phyloP scores from a whole-genome alignment of 2,797 vertebrate genomes.

The Sebastes dallii region DNA sequence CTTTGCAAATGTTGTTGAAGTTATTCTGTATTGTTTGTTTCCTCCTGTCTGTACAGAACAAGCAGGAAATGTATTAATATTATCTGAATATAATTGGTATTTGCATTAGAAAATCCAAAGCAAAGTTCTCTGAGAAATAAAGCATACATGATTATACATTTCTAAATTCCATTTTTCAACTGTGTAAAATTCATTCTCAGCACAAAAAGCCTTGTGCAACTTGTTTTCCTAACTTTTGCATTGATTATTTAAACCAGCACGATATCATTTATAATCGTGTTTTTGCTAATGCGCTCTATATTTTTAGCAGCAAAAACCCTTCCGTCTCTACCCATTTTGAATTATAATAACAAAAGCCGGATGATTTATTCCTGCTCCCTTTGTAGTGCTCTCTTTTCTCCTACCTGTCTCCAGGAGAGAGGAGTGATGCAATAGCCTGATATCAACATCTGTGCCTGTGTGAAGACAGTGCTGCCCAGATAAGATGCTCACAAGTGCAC shows the following conservation, averaged over 20 bases:
- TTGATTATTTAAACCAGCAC: neutral
- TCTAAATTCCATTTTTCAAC: neutral
- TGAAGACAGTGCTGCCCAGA: conserved; percentile 51
- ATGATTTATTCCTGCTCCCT: conserved; percentile 61
- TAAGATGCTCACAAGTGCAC: conserved; percentile 41
- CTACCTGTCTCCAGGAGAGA: conserved; percentile 55
- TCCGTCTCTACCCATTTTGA: conserved; percentile 6
- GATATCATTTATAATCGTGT: conserved; percentile 21
- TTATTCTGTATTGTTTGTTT: neutral
- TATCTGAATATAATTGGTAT: neutral
- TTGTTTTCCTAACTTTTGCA: conserved; percentile 24
- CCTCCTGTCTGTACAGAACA: neutral
- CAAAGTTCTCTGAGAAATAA: neutral
- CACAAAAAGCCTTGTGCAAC: neutral
- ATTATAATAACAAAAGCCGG: conserved; percentile 62
- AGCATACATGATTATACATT: neutral
- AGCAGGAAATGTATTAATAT: neutral
- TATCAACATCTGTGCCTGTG: conserved; percentile 54
- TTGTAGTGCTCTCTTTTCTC: conserved; percentile 51
- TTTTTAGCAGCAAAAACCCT: conserved; percentile 36
- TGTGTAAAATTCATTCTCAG: neutral
- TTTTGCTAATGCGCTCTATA: conserved; percentile 35
- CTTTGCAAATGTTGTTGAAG: neutral
- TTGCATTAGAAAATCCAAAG: neutral
- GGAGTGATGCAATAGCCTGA: conserved; percentile 63